Base-by-base conservation (phyloP, 2,888 invertebrate genomes). In the Rhamnusium bicolor region DNA sequence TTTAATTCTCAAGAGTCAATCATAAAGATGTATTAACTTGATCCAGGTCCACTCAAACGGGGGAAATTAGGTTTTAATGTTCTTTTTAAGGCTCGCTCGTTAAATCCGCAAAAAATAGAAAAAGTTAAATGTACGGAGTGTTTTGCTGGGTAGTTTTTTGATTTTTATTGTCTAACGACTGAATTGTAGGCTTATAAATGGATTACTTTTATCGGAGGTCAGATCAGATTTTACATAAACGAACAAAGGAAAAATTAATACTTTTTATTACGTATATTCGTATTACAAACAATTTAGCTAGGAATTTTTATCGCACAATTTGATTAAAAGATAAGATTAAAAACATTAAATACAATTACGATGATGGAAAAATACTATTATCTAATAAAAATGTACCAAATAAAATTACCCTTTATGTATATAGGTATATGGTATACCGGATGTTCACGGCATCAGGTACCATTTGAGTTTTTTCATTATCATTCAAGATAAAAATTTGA, bases 31-130 rank as follows among this genome's bases (percentile, higher is more conserved):
- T 16, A 21, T 16, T 21, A 24, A 56, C 21, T 14, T 19, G 10
- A 46, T 24, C 40, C 21, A n/a, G 29, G 40, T 40, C 54, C 6
- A 19, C n/a, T 19, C 18, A 21, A 7, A 16, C 21, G 24, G 29
- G 67, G 56, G 46, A 67, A 67, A 67, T 67, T 67, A 67, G 46
- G 32, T 46, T 67, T 67, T 67, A 67, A 67, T 67, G 67, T 67
- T 2, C 67, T 67, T 67, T 56, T 67, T 56, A 40, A 40, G 1
- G 6, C 21, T n/a, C 32, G 2, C 12, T 16, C 54, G 24, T 18
- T 29, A 65, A 21, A 27, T 32, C 19, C 5, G 16, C 6, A 53
- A n/a, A 65, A 49, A 63, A 5, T 1, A 12, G 12, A 8, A 63
- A 63, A 49, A 49, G 18, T 4, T 7, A 16, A 27, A n/a, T 24